Evolutionary conservation across 2,888 invertebrate genomes (phyloP).

Genomic region (Drosophila rellima): DNA sequence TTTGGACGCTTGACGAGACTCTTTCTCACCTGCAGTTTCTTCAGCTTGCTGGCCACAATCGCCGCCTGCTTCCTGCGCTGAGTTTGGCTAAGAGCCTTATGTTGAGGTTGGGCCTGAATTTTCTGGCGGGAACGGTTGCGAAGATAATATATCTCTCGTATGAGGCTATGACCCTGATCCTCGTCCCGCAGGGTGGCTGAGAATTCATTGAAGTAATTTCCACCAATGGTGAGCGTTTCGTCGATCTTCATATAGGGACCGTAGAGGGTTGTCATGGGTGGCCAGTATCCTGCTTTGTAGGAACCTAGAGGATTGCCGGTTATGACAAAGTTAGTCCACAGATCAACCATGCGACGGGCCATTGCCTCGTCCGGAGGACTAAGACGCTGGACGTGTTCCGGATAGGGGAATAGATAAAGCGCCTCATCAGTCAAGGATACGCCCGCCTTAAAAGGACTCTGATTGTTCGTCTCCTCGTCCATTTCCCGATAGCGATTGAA

Average conservation of each 20-base stretch:
- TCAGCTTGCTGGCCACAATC: constrained; percentile 24
- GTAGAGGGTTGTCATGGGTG: constrained; percentile 83
- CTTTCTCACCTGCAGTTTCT: constrained; percentile 57
- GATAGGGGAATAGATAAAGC: constrained; percentile 87
- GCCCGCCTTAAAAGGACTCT: constrained; percentile 86
- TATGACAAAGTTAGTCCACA: constrained; percentile 85
- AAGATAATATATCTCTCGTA: constrained; percentile 77
- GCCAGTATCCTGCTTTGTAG: constrained; percentile 82
- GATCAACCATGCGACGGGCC: constrained; percentile 86
- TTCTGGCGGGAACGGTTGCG: constrained; percentile 62
- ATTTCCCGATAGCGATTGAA: constrained; percentile 85
- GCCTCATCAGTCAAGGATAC: constrained; percentile 88
- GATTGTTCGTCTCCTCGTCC: constrained; percentile 84
- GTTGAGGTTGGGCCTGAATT: constrained; percentile 26
- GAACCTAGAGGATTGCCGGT: constrained; percentile 82
- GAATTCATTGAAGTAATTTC: constrained; percentile 84
- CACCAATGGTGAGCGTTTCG: constrained; percentile 78
- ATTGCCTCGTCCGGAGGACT: constrained; percentile 84
- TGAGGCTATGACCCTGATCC: constrained; percentile 71
- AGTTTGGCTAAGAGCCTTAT: constrained; percentile 4
- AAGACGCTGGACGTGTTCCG: constrained; percentile 80
- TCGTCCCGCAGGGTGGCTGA: constrained; percentile 82
- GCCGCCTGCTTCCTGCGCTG: constrained; percentile 50
- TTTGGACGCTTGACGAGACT: constrained; percentile 71
- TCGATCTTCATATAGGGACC: constrained; percentile 85